Conservation (phyloP, 2,797 vertebrate genomes). For the Pangasius macronema region DNA sequence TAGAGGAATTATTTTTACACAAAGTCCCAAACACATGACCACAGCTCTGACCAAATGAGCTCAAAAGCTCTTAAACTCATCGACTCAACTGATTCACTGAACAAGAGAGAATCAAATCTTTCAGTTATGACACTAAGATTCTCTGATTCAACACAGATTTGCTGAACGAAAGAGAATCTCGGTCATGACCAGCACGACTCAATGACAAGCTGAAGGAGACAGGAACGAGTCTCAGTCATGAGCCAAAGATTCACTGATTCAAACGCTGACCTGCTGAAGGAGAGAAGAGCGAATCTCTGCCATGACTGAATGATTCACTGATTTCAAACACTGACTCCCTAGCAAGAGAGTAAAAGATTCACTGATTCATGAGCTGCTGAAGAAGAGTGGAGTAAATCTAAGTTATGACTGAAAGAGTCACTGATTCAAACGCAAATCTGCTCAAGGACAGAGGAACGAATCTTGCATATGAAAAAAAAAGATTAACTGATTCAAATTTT, state of each 20-base stretch:
- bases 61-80: background rate
- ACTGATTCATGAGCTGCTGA: background rate
- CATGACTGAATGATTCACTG: background rate
- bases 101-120: background rate
- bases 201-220: background rate
- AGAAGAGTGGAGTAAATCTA: background rate
- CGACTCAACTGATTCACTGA: background rate
- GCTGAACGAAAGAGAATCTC: background rate
- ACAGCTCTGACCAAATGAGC: background rate
- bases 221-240: background rate
- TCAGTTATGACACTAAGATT: background rate
- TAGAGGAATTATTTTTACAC: background rate
- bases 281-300: background rate
- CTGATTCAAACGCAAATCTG: background rate
- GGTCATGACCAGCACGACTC: background rate
- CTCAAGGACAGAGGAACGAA: background rate
- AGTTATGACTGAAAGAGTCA: background rate
- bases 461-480: background rate
- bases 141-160: background rate
- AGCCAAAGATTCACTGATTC: background rate
- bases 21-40: background rate
- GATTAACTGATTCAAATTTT: background rate
- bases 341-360: background rate
- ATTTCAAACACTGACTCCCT: background rate
- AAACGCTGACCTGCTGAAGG: background rate